These are phyloP conservation scores for Capitulum mitella DNA, from an alignment of 2,888 invertebrate genomes.

Conservation along the genomic window DNA sequence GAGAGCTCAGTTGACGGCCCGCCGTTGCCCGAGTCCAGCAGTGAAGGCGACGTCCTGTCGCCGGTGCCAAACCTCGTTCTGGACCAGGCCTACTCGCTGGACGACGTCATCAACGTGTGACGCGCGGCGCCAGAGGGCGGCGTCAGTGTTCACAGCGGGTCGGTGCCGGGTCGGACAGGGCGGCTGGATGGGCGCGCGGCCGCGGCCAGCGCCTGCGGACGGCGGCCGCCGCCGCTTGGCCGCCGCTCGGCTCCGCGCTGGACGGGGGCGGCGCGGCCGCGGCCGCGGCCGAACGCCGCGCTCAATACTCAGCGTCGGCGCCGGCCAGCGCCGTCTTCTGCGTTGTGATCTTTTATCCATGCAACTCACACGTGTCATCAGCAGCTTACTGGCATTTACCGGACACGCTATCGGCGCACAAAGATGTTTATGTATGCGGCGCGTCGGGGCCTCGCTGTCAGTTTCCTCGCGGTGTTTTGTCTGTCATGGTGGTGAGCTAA, in stretches of 20 bases:
- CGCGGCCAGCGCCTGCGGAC: neutral
- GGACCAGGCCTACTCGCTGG: neutral
- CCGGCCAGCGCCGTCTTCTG: neutral
- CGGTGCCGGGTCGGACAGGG: neutral
- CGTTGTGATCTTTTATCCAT: neutral
- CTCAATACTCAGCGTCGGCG: too few relatives aligned
- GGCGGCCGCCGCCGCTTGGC: neutral
- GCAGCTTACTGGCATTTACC: neutral
- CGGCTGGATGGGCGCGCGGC: neutral
- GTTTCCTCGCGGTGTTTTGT: too few relatives aligned
- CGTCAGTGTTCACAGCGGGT: neutral
- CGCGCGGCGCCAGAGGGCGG: neutral
- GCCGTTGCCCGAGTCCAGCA: neutral
- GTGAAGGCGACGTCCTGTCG: neutral
- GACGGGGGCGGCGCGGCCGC: neutral
- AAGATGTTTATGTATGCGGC: neutral
- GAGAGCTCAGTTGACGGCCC: constrained; percentile 15
- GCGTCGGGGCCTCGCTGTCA: too few relatives aligned
- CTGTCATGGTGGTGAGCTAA: too few relatives aligned
- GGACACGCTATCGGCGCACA: neutral
- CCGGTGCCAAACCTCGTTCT: neutral
- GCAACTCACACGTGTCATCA: neutral
- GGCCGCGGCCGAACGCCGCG: neutral
- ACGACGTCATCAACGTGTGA: constrained; percentile 12
- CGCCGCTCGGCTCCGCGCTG: neutral